Conservation (phyloP, 2,113 vertebrate species). For the Zosterops lateralis region DNA sequence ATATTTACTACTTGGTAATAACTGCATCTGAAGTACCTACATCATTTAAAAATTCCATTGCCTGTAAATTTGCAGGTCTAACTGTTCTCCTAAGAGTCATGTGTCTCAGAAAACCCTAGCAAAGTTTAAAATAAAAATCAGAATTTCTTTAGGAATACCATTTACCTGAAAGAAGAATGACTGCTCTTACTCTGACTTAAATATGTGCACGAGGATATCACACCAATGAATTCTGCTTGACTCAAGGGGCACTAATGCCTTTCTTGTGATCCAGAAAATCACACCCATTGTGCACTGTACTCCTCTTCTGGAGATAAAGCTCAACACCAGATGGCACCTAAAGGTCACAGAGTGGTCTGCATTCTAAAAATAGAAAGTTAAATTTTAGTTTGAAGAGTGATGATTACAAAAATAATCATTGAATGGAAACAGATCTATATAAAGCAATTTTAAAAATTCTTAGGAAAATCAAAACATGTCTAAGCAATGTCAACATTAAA, state of each 20-base stretch:
- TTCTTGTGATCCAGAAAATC: not conserved
- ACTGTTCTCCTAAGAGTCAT: not conserved
- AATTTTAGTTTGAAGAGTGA: not conserved
- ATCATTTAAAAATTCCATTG: not conserved
- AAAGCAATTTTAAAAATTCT: not conserved
- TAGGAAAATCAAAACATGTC: not conserved
- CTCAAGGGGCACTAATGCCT: not conserved
- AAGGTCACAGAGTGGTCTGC: not conserved
- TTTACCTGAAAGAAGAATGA: not conserved
- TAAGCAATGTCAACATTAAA: accelerated
- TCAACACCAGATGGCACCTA: not conserved
- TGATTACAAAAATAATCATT: not conserved
- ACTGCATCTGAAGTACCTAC: not conserved
- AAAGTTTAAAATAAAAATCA: not conserved
- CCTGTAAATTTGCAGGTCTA: not conserved
- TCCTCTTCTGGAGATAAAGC: not conserved
- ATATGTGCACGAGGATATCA: not conserved
- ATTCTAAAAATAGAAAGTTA: not conserved
- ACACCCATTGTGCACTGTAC: not conserved
- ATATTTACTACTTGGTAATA: not conserved
- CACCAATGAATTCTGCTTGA: not conserved
- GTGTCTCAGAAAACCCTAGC: not conserved
- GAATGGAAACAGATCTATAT: not conserved
- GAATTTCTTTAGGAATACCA: not conserved
- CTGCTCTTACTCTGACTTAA: not conserved